Percentiles rank a stretch among this genome's conserved stretches.
These are phyloP conservation scores for Ormyrus rosae DNA, from an alignment of 2,888 invertebrate species.

Conservation along the genomic window DNA sequence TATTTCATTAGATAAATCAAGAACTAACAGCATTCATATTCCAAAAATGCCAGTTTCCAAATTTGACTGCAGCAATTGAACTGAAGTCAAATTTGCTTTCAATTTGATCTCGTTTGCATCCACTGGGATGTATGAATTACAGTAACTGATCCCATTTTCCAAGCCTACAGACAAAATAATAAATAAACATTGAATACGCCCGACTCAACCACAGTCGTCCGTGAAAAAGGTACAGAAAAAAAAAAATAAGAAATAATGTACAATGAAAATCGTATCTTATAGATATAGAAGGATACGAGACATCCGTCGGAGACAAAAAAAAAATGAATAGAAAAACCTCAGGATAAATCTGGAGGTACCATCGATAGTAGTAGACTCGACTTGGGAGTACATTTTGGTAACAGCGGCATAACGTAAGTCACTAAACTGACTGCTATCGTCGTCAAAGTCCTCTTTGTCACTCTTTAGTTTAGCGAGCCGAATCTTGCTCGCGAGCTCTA, in stretches of 20 bases:
- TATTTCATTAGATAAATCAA: neutral
- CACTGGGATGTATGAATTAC: neutral
- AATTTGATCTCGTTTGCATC: constrained; percentile 4
- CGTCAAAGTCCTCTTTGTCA: constrained; percentile 71
- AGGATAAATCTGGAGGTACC: constrained; percentile 64
- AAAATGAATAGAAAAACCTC: neutral
- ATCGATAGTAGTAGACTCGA: constrained; percentile 73
- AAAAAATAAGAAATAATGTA: neutral
- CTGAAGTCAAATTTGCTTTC: neutral
- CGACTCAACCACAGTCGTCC: neutral
- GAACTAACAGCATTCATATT: neutral
- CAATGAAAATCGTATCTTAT: neutral
- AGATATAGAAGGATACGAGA: constrained; percentile 30
- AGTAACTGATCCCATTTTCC: constrained; percentile 72
- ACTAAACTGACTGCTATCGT: constrained; percentile 71
- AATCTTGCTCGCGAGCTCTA: neutral
- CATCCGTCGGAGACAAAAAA: constrained; percentile 35
- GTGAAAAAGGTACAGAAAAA: neutral
- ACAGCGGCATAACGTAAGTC: constrained; percentile 67
- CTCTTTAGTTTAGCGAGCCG: constrained; percentile 72
- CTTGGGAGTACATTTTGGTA: constrained; percentile 68
- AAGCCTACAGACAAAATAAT: constrained; percentile 64
- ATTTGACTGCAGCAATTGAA: neutral
- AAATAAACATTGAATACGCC: constrained; percentile 4
- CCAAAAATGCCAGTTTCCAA: neutral